These are phyloP conservation scores for Barypeithes pellucidus DNA, from an alignment of 2,888 invertebrate species.

Conservation along the genomic window DNA sequence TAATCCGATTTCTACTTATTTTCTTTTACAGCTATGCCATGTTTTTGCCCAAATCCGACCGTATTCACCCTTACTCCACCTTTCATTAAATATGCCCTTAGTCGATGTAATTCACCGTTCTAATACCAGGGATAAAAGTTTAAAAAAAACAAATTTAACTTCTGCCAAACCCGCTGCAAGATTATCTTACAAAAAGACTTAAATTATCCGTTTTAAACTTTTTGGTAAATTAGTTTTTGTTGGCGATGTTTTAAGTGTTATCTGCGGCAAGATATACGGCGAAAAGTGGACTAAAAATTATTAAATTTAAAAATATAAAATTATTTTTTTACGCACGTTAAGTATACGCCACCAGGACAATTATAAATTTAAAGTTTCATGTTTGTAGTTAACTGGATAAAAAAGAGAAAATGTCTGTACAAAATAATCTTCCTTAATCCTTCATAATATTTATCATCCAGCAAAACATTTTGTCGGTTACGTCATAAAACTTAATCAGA, in stretches of 20 bases:
- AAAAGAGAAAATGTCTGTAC: too few relatives aligned
- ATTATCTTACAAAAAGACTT: conserved; percentile 5
- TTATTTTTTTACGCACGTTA: too few relatives aligned
- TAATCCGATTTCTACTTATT: background rate
- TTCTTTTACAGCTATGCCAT: background rate
- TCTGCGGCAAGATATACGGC: too few relatives aligned
- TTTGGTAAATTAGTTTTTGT: background rate
- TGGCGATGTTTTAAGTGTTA: background rate
- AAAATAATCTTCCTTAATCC: too few relatives aligned
- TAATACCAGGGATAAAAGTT: conserved; percentile 10
- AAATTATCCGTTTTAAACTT: conserved; percentile 6
- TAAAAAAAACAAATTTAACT: conserved; percentile 9
- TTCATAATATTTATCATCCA: background rate
- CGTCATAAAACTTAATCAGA: conserved; percentile 35
- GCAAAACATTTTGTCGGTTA: conserved; percentile 20
- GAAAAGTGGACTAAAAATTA: too few relatives aligned
- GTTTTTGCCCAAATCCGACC: conserved; percentile 6
- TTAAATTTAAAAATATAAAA: too few relatives aligned
- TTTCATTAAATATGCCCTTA: conserved; percentile 15
- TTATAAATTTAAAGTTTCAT: too few relatives aligned
- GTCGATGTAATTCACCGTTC: background rate
- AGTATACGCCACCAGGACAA: too few relatives aligned
- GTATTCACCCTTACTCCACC: background rate
- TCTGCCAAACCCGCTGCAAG: conserved; percentile 2
- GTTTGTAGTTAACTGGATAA: too few relatives aligned